Evolutionary conservation across 2,888 invertebrate species (phyloP), one percentile per base, ranked within the genome.

Genomic region (Diogma glabrata): DNA sequence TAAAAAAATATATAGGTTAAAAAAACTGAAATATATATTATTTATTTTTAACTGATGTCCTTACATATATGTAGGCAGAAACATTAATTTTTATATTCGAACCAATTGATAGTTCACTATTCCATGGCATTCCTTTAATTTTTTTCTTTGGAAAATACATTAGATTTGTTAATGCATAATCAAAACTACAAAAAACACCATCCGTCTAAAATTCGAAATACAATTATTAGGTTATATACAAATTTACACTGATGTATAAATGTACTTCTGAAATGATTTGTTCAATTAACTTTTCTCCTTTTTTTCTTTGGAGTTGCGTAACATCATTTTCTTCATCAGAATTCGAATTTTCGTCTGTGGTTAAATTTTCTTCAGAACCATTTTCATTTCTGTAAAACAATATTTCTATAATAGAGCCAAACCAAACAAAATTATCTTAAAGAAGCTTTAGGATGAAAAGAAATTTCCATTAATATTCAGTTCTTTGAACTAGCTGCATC

Each of bases 21-120:
- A 47, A 28, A 30, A 2, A 5, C 38, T 8, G 20, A 12, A 26
- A 38, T n/a, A 23, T 28, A 28, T 50, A 24, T 65, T 64, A 57
- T 22, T 22, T 46, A 7, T 7, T 9, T 40, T 40, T 4, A 7
- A 14, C 66, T 66, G 20, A 70, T 7, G 6, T 7, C 9, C 16
- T 19, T 20, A 33, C 22, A 12, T 33, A 49, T 6, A 53, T 36
- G 12, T 36, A 40, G 20, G 75, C 72, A 28, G 77, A 73, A 5
- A 84, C 72, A 10, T 78, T 77, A 54, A 86, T 81, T 55, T 71
- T 68, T 22, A 85, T 73, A 55, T 75, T 69, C 2, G 73, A 71
- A 3, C 79, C 79, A 55, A 79, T 75, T 49, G 76, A 74, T 45
- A 87, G 64, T 51, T 75, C 73, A 24, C 75, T 74, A 67, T 82